Conservation (phyloP, 2,797 vertebrate genomes). For the Cossypha polioptera region DNA sequence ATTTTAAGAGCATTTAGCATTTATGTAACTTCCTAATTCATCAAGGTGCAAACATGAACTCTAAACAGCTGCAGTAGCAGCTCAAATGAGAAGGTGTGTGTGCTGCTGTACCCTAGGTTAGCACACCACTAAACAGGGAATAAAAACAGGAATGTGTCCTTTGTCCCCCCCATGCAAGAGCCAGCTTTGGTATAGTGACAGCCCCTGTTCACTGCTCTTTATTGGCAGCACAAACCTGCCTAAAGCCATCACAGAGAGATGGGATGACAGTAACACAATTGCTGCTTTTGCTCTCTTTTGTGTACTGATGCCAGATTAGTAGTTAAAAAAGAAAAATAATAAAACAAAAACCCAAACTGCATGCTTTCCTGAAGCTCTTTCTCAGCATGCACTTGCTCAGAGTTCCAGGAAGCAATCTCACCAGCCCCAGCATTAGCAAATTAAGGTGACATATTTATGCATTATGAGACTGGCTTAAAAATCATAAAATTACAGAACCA, state of each 20-base stretch:
- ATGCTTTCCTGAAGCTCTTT: neutral
- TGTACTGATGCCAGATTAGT: neutral
- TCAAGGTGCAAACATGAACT: neutral
- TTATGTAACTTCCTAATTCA: constrained; percentile 20
- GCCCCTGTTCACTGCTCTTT: neutral
- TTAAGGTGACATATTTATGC: neutral
- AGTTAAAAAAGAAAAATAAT: neutral
- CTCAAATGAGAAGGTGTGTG: neutral
- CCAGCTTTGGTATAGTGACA: neutral
- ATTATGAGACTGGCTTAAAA: neutral
- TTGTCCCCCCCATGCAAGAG: neutral
- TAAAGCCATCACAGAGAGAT: neutral
- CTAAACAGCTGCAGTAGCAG: neutral
- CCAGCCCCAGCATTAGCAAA: neutral
- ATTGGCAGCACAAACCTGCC: neutral
- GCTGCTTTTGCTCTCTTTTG: neutral
- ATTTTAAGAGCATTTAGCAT: constrained; percentile 27
- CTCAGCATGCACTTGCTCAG: neutral
- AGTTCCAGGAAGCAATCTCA: neutral
- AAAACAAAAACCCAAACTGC: neutral
- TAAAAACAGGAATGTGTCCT: neutral
- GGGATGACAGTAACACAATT: neutral
- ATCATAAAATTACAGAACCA: neutral
- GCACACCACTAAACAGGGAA: neutral
- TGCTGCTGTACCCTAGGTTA: neutral